phyloP scores from a whole-genome alignment of 2,888 invertebrate species.

The Clunio marinus region DNA sequence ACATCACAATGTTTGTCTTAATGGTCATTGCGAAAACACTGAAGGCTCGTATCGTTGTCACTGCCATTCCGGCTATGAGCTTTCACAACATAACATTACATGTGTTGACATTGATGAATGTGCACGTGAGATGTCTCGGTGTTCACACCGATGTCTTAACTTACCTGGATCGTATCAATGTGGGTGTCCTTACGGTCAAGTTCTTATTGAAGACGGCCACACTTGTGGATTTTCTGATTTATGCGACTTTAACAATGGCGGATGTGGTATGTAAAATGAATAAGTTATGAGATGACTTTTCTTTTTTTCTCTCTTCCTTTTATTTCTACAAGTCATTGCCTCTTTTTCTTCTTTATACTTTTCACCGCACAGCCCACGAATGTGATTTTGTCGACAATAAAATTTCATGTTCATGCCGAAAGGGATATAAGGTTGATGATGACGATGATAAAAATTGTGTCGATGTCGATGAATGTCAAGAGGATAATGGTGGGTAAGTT shows the following conservation, averaged over 20 bases:
- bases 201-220: constrained; percentile 44
- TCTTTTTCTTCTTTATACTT: no score
- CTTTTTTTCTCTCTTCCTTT: constrained; percentile 25
- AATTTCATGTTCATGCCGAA: constrained; percentile 57
- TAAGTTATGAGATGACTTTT: not conserved
- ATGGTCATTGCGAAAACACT: constrained; percentile 52
- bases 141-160: constrained; percentile 54
- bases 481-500: constrained; percentile 53
- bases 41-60: constrained; percentile 54
- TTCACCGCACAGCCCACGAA: constrained; percentile 47
- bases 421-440: constrained; percentile 53
- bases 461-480: constrained; percentile 54
- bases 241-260: constrained; percentile 51
- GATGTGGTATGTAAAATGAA: constrained; percentile 43
- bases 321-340: not conserved
- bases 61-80: constrained; percentile 52
- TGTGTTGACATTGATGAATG: constrained; percentile 56
- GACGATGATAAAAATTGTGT: constrained; percentile 50
- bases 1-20: constrained; percentile 49
- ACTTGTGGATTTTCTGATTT: constrained; percentile 53
- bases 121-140: constrained; percentile 47
- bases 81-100: constrained; percentile 43
- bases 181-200: constrained; percentile 45
- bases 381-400: constrained; percentile 52
- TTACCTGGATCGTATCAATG: constrained; percentile 46